A percentile compares a stretch with the other conserved stretches of the same genome.
Evolutionary conservation across 1,140 invertebrate genomes (phyloP).

Genomic region (Drosophila carrolli): DNA sequence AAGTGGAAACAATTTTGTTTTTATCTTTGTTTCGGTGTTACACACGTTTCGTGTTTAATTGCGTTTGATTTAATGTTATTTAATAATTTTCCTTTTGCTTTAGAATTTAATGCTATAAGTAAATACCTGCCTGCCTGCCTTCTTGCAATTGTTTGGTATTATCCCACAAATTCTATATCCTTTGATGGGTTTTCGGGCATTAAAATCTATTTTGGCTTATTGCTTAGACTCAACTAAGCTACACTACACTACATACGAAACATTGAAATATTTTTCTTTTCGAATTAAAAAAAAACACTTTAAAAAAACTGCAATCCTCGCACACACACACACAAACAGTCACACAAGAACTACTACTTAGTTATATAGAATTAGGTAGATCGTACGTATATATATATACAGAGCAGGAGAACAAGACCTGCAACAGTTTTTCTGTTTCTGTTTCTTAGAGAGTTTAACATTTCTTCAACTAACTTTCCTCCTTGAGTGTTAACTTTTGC

Average conservation of each 20-base stretch:
- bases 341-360: constrained; percentile 21
- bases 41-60: constrained; percentile 40
- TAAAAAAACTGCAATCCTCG: constrained; percentile 18
- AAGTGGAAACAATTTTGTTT: constrained; percentile 45
- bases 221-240: constrained; percentile 61
- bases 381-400: constrained; percentile 26
- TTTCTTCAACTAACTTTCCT: neutral
- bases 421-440: constrained; percentile 9
- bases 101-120: constrained; percentile 70
- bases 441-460: constrained; percentile 17
- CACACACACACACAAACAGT: constrained; percentile 9
- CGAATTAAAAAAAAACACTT: constrained; percentile 21
- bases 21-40: constrained; percentile 26
- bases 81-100: constrained; percentile 29
- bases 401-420: constrained; percentile 20
- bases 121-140: constrained; percentile 60
- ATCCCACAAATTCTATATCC: neutral
- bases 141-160: constrained; percentile 45
- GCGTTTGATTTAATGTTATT: constrained; percentile 38
- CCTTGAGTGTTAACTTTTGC: constrained; percentile 30
- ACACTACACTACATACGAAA: constrained; percentile 43
- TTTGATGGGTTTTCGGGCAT: constrained; percentile 16
- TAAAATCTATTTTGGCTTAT: constrained; percentile 80
- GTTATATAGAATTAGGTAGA: constrained; percentile 14
- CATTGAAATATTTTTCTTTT: constrained; percentile 52